phyloP scores from a whole-genome alignment of 2,888 invertebrate species.

The Tethea ocularis region DNA sequence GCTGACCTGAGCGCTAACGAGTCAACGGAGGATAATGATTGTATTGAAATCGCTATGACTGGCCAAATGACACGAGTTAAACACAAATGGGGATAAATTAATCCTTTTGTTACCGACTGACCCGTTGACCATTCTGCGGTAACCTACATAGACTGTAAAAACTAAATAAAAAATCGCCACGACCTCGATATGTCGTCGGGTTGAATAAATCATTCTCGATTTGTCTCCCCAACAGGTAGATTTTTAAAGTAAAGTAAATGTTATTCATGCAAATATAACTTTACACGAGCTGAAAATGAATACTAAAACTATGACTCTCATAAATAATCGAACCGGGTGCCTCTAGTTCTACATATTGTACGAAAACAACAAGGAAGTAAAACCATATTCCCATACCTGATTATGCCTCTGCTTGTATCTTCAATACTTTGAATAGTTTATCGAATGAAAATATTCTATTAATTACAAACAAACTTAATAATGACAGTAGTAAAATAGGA shows the following conservation, averaged over 20 bases:
- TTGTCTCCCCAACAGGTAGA: conserved; percentile 76
- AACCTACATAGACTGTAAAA: conserved; percentile 62
- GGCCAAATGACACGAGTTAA: conserved; percentile 51
- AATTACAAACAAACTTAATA: background rate
- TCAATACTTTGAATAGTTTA: conserved; percentile 11
- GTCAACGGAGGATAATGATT: conserved; percentile 73
- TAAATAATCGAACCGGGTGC: conserved; percentile 66
- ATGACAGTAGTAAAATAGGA: no score
- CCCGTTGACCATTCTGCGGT: conserved; percentile 51
- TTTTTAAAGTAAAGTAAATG: conserved; percentile 74
- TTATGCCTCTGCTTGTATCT: conserved; percentile 21
- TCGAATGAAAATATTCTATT: no score
- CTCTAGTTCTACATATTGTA: conserved; percentile 44
- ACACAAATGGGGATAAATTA: conserved; percentile 50
- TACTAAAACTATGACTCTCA: conserved; percentile 71
- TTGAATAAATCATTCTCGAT: conserved; percentile 75
- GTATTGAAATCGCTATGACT: conserved; percentile 69
- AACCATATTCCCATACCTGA: conserved; percentile 26
- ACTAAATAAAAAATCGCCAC: conserved; percentile 59
- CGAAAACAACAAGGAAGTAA: conserved; percentile 48
- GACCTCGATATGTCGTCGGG: conserved; percentile 65
- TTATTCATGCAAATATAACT: conserved; percentile 77
- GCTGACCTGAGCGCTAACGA: conserved; percentile 76
- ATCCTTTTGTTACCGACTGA: conserved; percentile 50
- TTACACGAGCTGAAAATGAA: conserved; percentile 79